Base-by-base conservation (phyloP, 2,888 invertebrate genomes). In the Drosophila multiciliata region DNA sequence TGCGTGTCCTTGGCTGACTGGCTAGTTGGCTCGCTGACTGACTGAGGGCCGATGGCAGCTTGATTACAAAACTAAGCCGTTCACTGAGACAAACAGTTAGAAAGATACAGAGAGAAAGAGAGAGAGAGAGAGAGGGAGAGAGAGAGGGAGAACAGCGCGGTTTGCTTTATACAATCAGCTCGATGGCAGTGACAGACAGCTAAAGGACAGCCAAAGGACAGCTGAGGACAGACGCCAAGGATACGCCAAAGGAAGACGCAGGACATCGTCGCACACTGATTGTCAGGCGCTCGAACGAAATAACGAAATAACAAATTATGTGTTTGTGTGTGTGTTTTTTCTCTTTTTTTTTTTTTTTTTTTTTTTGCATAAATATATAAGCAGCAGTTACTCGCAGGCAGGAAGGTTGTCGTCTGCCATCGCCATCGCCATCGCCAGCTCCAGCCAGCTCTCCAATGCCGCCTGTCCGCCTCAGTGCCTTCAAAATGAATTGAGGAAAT, bases 91-190 rank as follows among this genome's bases (percentile, higher is more conserved):
- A 23, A 23, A 23, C 45, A 8, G 45, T 45, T 7, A 23, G 23
- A 23, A 8, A n/a, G 9, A 4, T 9, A n/a, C 4, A 68, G 66
- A 26, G 11, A 11, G 36, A 23, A 17, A 12, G 20, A 54, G 2
- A 35, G 8, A 12, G 7, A 8, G 17, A 11, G 29, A n/a, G 6
- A 38, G 12, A n/a, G n/a, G 33, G 52, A 9, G 17, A 67, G 66
- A 15, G 4, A 20, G 36, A 11, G 8, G 7, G 2, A 15, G 12
- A 11, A 53, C 63, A 66, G 53, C 60, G 75, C 68, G 63, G 72
- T 78, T 87, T 78, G 72, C 86, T 87, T 87, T 87, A 84, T 86
- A 72, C 86, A 88, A 88, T 88, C 89, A 89, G 75, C 73, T 75
- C 57, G 40, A 53, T 54, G 66, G 26, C 26, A 50, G 20, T n/a